These are phyloP conservation scores for Cassiopea andromeda DNA, from an alignment of 30 jellyfish, hydroid and myxozoan genomes.

Conservation along the genomic window DNA sequence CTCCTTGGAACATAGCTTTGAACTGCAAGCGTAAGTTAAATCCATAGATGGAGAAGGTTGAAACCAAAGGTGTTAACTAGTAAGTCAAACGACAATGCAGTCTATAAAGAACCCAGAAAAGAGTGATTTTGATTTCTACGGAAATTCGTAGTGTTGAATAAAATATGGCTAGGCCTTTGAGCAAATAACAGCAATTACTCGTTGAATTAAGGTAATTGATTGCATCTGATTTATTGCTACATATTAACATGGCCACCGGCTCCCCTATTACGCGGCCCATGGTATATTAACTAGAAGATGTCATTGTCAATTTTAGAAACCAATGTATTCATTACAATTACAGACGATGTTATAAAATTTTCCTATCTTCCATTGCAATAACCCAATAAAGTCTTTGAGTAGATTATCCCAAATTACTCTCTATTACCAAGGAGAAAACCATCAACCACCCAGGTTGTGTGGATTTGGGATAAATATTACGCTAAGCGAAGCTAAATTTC, in stretches of 20 bases:
- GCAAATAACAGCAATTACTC: background rate
- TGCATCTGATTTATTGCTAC: background rate
- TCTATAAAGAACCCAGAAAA: too few relatives aligned
- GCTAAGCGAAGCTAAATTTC: background rate
- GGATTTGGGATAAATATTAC: background rate
- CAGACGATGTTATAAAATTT: background rate
- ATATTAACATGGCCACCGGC: background rate
- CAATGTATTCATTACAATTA: background rate
- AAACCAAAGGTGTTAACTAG: too few relatives aligned
- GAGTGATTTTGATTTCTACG: background rate
- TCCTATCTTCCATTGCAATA: background rate
- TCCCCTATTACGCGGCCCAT: background rate
- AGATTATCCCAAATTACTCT: background rate
- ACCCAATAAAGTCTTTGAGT: background rate
- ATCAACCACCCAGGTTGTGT: constrained; percentile 2
- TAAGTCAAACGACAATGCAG: too few relatives aligned
- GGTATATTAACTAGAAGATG: too few relatives aligned
- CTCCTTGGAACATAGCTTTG: too few relatives aligned
- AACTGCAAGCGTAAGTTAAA: too few relatives aligned
- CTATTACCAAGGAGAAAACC: background rate
- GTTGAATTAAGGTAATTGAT: background rate
- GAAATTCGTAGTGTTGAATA: too few relatives aligned
- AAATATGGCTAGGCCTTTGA: background rate
- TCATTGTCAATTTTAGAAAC: background rate
- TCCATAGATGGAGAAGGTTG: too few relatives aligned